Base-by-base conservation (phyloP, 2,797 vertebrate species). In the Antennarius maculatus region DNA sequence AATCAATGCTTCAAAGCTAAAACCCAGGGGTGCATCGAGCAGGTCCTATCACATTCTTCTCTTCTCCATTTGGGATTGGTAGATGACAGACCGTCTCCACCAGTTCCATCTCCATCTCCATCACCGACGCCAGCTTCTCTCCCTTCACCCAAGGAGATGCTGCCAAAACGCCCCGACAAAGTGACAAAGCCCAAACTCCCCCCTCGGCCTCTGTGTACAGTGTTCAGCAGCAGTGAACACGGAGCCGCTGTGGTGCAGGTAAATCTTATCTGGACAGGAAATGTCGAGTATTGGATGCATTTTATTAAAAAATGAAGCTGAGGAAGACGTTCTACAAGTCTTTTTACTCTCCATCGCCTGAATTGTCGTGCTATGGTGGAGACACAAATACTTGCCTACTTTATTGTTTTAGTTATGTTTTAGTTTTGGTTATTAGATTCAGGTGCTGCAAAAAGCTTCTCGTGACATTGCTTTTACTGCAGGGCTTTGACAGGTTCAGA, bases 401-500 rank as follows among this genome's bases (percentile, higher is more conserved):
- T 11, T 39, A 7, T 9, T 10, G 31, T 8, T 17, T n/a, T 13
- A 17, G 31, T 56, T 14, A 12, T 17, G 5, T 11, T 23, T 8
- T 10, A 23, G 23, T 56, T 14, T 28, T 12, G 39, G 3, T 37
- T 0, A 23, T 17, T 8, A 14, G 6, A 17, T 15, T 7, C 54
- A 15, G 17, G 47, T 41, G 46, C 23, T 47, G 1, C 3, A 39
- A 6, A 2, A 12, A 10, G 4, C 6, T 14, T 4, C 9, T 15
- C 0, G 2, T 51, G 23, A 23, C 3, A 58, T 48, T 39, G 7
- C 37, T 43, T 15, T 43, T 14, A 43, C 42, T 13, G 45, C 55
- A 95, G 94, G 93, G 93, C 10, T 79, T 94, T 17, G 80, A 94
- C 46, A 10, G 31, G 46, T 94, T 95, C 43, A 91, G 94, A 10